These are phyloP conservation scores for Leucophenga varia DNA, from an alignment of 1,140 invertebrate species.

Conservation along the genomic window DNA sequence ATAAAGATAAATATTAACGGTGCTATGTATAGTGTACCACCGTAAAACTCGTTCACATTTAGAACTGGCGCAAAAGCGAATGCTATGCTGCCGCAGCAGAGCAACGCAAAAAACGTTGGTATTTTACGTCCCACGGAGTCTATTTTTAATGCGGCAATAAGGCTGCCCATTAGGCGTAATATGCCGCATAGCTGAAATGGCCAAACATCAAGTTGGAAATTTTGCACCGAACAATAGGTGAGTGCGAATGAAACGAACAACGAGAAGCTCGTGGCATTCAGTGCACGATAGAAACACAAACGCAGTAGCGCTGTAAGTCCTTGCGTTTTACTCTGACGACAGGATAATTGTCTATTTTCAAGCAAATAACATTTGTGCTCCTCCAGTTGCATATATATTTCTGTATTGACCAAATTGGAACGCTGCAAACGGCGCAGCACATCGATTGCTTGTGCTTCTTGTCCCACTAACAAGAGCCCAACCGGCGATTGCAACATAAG, in stretches of 20 bases:
- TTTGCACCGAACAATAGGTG: rapidly evolving
- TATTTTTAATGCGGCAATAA: conserved; percentile 7
- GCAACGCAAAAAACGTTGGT: conserved; percentile 17
- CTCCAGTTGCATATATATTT: conserved; percentile 30
- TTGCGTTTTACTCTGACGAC: conserved; percentile 15
- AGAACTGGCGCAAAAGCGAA: conserved; percentile 21
- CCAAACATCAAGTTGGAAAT: background rate
- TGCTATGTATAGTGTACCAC: background rate
- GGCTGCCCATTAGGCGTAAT: conserved; percentile 12
- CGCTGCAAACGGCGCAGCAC: conserved; percentile 29
- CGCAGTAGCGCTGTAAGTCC: conserved; percentile 18
- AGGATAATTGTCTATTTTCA: conserved; percentile 20
- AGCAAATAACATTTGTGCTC: conserved; percentile 36
- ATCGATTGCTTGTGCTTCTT: conserved; percentile 28
- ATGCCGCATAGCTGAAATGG: conserved; percentile 14
- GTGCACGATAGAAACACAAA: conserved; percentile 16
- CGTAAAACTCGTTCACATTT: background rate
- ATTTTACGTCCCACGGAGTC: conserved; percentile 30
- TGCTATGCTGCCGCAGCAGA: conserved; percentile 11
- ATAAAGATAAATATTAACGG: conserved; percentile 12
- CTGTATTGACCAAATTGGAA: conserved; percentile 20
- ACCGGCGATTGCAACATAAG: conserved; percentile 34
- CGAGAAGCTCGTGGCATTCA: conserved; percentile 31
- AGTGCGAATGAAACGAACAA: conserved; percentile 2
- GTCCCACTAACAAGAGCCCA: conserved; percentile 23